These are phyloP conservation scores for Aphaenogaster floridana DNA, from an alignment of 1,140 invertebrate genomes.

Conservation along the genomic window DNA sequence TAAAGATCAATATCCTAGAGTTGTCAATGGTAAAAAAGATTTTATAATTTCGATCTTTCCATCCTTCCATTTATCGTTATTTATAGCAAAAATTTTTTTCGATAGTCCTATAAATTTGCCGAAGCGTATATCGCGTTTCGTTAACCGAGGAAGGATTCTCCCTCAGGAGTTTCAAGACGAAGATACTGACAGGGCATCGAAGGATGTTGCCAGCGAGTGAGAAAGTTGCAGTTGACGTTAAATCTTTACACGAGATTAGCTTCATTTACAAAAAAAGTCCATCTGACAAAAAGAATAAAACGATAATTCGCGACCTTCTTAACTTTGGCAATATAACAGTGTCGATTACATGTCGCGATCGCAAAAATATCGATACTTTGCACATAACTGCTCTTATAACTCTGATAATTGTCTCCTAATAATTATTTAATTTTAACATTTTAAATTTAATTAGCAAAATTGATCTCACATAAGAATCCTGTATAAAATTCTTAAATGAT, in stretches of 20 bases:
- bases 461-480: background rate
- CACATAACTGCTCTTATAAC: background rate
- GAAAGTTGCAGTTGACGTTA: constrained; percentile 17
- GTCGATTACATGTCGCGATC: background rate
- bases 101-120: constrained; percentile 28
- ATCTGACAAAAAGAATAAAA: background rate
- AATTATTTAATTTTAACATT: background rate
- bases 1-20: too few relatives aligned
- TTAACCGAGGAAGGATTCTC: background rate
- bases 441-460: background rate
- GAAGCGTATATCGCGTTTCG: constrained; percentile 15
- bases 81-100: background rate
- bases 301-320: background rate
- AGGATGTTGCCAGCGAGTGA: background rate
- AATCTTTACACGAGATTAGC: constrained; percentile 31
- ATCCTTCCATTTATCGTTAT: background rate
- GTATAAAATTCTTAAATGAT: background rate
- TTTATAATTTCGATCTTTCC: background rate
- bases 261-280: constrained; percentile 13
- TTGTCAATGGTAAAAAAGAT: background rate
- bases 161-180: background rate
- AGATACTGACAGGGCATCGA: background rate
- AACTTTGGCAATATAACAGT: background rate
- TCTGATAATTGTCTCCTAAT: background rate
- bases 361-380: background rate